These are phyloP conservation scores for Furcifer pardalis DNA, from an alignment of 2,797 vertebrate species.

Conservation along the genomic window DNA sequence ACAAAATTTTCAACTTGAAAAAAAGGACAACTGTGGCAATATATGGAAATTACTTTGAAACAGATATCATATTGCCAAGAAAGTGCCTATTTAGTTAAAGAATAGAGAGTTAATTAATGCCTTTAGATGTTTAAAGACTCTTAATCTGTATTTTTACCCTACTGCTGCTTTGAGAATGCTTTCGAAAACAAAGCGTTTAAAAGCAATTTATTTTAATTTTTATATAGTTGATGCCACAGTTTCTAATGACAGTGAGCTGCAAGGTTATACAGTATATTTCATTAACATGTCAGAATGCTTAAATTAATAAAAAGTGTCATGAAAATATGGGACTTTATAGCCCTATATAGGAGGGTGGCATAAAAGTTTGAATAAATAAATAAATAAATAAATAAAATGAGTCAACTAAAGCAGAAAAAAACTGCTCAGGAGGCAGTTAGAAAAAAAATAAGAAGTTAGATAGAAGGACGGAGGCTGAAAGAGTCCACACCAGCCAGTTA, in stretches of 20 bases:
- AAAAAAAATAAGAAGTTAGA: too few relatives aligned
- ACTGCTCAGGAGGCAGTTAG: too few relatives aligned
- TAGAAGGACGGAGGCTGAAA: too few relatives aligned
- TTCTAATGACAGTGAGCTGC: background rate
- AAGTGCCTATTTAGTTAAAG: background rate
- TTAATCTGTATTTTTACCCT: background rate
- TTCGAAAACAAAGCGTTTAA: background rate
- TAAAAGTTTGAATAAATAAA: too few relatives aligned
- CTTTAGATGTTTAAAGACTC: background rate
- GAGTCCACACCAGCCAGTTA: too few relatives aligned
- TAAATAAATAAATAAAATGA: too few relatives aligned
- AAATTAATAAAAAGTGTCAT: too few relatives aligned
- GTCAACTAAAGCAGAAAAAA: too few relatives aligned
- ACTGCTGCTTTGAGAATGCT: background rate
- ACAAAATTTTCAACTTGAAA: conserved; percentile 15
- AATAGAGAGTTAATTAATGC: background rate
- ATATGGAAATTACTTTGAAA: background rate
- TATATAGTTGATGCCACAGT: background rate
- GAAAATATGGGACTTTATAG: too few relatives aligned
- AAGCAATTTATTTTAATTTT: background rate
- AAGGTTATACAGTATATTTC: background rate
- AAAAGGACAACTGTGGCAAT: background rate
- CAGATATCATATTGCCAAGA: background rate
- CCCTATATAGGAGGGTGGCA: too few relatives aligned
- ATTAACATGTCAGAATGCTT: background rate